Evolutionary conservation across 1,140 invertebrate genomes (phyloP).

Genomic region (Tigriopus japonicus): DNA sequence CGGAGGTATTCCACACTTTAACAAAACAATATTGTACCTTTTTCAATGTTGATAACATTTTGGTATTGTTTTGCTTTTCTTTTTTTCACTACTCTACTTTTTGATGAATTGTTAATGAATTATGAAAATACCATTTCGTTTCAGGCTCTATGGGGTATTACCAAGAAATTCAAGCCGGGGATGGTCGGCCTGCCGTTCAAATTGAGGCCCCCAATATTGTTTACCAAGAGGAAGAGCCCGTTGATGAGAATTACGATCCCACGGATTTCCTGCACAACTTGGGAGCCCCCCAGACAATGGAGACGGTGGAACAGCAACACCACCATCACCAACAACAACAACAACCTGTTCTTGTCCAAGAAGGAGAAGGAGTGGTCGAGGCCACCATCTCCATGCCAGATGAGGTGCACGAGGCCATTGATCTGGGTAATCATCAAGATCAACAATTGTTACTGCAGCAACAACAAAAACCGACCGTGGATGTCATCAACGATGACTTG

Average conservation of each 20-base stretch:
- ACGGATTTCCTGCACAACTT: constrained; percentile 50
- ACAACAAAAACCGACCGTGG: background rate
- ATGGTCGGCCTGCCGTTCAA: background rate
- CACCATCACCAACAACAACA: background rate
- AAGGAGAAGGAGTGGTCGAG: background rate
- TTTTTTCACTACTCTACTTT: too few species aligned
- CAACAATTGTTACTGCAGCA: background rate
- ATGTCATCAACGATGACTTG: constrained; percentile 4
- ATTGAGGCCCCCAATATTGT: background rate
- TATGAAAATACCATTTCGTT: too few species aligned
- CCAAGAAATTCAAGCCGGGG: background rate
- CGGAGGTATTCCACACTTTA: too few species aligned
- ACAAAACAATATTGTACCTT: too few species aligned
- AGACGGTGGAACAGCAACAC: background rate
- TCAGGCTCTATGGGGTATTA: background rate
- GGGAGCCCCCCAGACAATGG: background rate
- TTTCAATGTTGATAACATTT: too few species aligned
- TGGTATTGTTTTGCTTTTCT: too few species aligned
- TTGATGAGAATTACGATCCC: constrained; percentile 67
- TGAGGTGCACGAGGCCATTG: background rate
- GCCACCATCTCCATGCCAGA: background rate
- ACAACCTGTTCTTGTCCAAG: background rate
- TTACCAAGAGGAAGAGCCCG: constrained; percentile 27
- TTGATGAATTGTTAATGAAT: too few species aligned
- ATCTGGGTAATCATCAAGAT: background rate